phyloP scores from a whole-genome alignment of 1,140 invertebrate genomes.

The Steinernema khuongi region DNA sequence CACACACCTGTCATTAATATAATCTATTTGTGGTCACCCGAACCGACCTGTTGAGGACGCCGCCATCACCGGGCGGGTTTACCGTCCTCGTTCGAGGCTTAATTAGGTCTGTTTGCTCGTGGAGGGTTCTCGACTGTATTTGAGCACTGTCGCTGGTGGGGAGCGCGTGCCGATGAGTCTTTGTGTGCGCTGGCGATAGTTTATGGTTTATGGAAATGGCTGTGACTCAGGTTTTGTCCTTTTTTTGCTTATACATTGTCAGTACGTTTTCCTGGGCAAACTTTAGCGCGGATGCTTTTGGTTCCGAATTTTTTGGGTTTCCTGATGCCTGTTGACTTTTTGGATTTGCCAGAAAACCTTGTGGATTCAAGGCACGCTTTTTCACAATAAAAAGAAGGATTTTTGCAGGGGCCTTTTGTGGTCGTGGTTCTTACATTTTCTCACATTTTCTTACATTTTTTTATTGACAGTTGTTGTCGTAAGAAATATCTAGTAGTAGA shows the following conservation, averaged over 20 bases:
- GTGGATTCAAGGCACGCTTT: no score
- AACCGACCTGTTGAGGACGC: background rate
- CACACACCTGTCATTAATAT: slow-evolving; percentile 14
- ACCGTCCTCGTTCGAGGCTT: background rate
- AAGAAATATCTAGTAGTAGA: no score
- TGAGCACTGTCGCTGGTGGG: background rate
- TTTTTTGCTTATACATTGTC: no score
- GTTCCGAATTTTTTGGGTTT: background rate
- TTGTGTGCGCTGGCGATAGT: background rate
- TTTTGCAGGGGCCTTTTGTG: no score
- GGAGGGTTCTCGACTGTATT: background rate
- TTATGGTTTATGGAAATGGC: background rate
- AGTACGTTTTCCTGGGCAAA: no score
- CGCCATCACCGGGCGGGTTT: background rate
- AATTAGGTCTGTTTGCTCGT: slow-evolving; percentile 1
- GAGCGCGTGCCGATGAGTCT: background rate
- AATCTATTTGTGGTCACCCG: background rate
- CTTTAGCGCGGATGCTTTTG: no score
- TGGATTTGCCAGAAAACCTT: no score
- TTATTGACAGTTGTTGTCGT: no score
- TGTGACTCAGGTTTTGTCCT: background rate
- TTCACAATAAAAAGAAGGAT: no score
- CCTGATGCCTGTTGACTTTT: no score
- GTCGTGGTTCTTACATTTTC: no score
- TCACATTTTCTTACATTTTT: no score